These are phyloP conservation scores for Carassius carassius DNA, from an alignment of 2,113 vertebrate species.

Conservation along the genomic window DNA sequence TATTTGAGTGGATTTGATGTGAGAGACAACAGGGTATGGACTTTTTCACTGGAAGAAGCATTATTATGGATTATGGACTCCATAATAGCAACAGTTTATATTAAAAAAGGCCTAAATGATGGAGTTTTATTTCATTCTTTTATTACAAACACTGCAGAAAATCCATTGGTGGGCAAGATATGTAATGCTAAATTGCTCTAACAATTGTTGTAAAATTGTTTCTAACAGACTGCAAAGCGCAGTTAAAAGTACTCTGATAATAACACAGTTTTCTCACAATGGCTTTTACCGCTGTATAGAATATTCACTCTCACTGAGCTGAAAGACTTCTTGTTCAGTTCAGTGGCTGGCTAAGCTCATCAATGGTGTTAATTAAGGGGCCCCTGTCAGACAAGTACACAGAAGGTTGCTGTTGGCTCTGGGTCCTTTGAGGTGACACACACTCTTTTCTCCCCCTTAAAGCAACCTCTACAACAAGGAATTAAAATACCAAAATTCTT, in stretches of 20 bases:
- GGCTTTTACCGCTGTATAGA: neutral
- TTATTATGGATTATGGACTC: neutral
- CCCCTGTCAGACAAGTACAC: slow-evolving; percentile 19
- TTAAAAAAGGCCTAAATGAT: neutral
- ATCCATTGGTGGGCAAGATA: neutral
- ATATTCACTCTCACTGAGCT: neutral
- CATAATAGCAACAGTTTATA: neutral
- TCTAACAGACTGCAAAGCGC: neutral
- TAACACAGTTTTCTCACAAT: neutral
- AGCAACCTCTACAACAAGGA: neutral
- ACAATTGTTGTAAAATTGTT: too few relatives aligned
- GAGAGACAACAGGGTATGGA: neutral
- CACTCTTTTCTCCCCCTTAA: neutral
- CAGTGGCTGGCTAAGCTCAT: slow-evolving; percentile 1
- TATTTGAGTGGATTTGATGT: neutral
- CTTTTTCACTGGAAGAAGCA: neutral
- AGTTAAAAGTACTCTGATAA: neutral
- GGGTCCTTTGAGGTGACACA: slow-evolving; percentile 18
- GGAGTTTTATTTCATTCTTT: neutral
- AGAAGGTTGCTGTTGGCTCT: slow-evolving; percentile 15
- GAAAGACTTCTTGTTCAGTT: neutral
- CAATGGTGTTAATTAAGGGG: slow-evolving; percentile 41
- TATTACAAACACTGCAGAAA: neutral
- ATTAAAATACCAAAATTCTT: neutral
- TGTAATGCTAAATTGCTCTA: neutral